Conservation (phyloP, 2,113 vertebrate genomes). For the Callithrix jacchus region DNA sequence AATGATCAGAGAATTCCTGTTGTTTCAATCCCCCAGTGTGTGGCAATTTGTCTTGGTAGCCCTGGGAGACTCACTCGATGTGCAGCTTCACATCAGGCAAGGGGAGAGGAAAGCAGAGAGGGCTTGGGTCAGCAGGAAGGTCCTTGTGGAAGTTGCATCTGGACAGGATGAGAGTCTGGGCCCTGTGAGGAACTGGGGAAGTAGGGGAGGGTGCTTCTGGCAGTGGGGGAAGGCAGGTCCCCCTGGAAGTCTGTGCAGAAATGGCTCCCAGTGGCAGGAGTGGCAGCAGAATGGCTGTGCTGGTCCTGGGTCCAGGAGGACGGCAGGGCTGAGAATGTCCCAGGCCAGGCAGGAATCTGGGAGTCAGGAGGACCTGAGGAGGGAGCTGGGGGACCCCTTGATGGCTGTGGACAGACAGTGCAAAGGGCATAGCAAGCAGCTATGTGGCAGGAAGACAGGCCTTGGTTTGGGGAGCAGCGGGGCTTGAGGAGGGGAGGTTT, state of each 20-base stretch:
- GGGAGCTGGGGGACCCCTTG: no score
- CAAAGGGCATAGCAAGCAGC: not conserved
- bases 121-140: accelerated
- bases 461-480: not conserved
- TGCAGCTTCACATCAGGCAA: accelerated
- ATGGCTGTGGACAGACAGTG: not conserved
- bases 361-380: no score
- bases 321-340: no score
- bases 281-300: no score
- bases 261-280: no score
- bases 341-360: no score
- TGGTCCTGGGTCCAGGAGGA: not conserved
- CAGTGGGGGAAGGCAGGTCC: accelerated
- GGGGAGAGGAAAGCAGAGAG: accelerated
- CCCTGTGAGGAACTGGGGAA: accelerated
- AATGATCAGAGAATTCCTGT: accelerated
- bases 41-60: not conserved
- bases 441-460: not conserved
- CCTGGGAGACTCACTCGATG: accelerated
- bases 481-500: no score
- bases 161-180: not conserved
- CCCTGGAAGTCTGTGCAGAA: not conserved
- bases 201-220: accelerated
- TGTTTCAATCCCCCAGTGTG: accelerated
- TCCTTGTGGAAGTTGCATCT: not conserved